Evolutionary conservation across 2,888 invertebrate genomes (phyloP).

Genomic region (Sinodicranocentrus sp.): DNA sequence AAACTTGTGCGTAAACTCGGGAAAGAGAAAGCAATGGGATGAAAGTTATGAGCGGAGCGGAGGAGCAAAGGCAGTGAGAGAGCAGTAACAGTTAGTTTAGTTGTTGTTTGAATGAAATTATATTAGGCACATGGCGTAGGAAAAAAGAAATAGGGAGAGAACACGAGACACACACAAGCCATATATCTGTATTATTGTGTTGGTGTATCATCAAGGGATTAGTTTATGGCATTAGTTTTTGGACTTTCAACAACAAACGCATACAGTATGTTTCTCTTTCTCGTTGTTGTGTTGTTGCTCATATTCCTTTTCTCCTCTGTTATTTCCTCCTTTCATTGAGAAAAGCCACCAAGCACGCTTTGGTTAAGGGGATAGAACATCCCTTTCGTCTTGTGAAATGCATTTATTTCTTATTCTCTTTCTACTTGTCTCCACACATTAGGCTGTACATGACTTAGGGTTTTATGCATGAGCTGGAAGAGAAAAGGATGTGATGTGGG

Average conservation of each 20-base stretch:
- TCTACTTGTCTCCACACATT: neutral
- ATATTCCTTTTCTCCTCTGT: neutral
- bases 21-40: neutral
- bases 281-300: neutral
- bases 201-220: constrained; percentile 68
- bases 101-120: neutral
- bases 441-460: neutral
- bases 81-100: neutral
- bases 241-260: neutral
- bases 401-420: neutral
- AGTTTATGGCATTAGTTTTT: constrained; percentile 62
- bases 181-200: constrained; percentile 62
- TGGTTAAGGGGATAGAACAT: neutral
- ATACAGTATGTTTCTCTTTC: neutral
- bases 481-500: no score
- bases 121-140: neutral
- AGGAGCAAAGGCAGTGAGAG: neutral
- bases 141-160: neutral
- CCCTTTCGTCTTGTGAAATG: neutral
- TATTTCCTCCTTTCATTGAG: constrained; percentile 1
- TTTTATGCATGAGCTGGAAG: no score
- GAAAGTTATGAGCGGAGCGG: neutral
- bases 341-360: neutral
- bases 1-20: neutral
- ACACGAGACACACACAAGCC: constrained; percentile 21